Conservation (phyloP, 2,797 vertebrate genomes). For the Amblyraja radiata region DNA sequence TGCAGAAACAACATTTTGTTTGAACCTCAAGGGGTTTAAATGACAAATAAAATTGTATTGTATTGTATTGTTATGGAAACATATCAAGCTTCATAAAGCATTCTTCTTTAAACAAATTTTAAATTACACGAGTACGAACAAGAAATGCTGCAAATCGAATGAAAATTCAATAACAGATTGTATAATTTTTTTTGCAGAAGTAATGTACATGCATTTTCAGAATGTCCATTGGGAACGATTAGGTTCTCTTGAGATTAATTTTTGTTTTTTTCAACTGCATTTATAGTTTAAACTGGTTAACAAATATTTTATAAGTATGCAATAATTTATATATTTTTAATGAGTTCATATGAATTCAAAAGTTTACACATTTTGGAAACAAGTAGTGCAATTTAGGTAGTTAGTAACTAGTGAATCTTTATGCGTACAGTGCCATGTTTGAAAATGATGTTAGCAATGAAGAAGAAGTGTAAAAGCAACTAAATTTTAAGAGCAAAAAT, state of each 20-base stretch:
- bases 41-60: too few relatives aligned
- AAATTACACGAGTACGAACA: background rate
- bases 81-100: background rate
- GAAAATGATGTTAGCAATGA: background rate
- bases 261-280: background rate
- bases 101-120: background rate
- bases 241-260: background rate
- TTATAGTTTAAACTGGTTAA: background rate
- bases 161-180: background rate
- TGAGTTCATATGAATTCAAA: background rate
- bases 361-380: background rate
- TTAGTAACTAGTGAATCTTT: too few relatives aligned
- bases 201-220: background rate
- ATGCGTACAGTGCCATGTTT: background rate
- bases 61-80: background rate
- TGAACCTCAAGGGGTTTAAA: too few relatives aligned
- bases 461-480: background rate
- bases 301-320: background rate
- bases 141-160: background rate
- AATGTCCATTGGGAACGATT: background rate
- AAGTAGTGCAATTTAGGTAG: background rate
- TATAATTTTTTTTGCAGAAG: background rate
- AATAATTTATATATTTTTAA: background rate
- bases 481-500: too few relatives aligned
- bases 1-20: too few relatives aligned